Evolutionary conservation across 30 jellyfish, hydroid and myxozoan genomes (phyloP).

Genomic region (Cassiopea xamachana): DNA sequence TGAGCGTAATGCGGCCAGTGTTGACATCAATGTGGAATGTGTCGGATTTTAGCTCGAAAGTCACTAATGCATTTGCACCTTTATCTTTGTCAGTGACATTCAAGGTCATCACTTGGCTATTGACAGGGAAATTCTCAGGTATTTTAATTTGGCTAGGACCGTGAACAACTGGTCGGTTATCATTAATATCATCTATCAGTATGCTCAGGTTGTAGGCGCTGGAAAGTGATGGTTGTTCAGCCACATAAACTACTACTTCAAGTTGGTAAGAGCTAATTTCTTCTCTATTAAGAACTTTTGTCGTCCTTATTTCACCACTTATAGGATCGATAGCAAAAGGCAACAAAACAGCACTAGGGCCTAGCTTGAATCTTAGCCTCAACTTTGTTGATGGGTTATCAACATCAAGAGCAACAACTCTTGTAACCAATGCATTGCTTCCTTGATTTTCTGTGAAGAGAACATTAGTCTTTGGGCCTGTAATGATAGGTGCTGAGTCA

Average conservation of each 20-base stretch:
- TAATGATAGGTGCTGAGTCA: conserved; percentile 72
- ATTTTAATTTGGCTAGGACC: conserved; percentile 57
- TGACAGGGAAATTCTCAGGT: conserved; percentile 49
- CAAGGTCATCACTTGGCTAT: conserved; percentile 36
- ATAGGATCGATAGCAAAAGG: conserved; percentile 53
- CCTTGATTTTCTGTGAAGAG: conserved; percentile 63
- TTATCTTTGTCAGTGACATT: conserved; percentile 81
- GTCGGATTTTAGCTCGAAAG: conserved; percentile 36
- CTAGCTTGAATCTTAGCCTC: conserved; percentile 54
- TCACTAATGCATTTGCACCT: conserved; percentile 68
- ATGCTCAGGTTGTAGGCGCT: conserved; percentile 23
- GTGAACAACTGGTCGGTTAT: conserved; percentile 78
- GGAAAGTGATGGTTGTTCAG: conserved; percentile 28
- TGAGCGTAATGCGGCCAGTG: conserved; percentile 53
- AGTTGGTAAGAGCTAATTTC: conserved; percentile 1
- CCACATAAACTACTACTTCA: conserved; percentile 41
- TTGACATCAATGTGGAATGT: conserved; percentile 27
- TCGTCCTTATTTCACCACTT: conserved; percentile 68
- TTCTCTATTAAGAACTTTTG: conserved; percentile 76
- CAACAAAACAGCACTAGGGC: conserved; percentile 17
- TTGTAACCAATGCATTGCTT: conserved; percentile 46
- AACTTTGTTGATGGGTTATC: conserved; percentile 49
- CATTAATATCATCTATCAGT: conserved; percentile 74
- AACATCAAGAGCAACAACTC: conserved; percentile 50
- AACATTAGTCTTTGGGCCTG: conserved; percentile 33